Evolutionary conservation across 2,113 vertebrate species (phyloP), one percentile per base, ranked within the genome.

Genomic region (Cyprinus carpio): DNA sequence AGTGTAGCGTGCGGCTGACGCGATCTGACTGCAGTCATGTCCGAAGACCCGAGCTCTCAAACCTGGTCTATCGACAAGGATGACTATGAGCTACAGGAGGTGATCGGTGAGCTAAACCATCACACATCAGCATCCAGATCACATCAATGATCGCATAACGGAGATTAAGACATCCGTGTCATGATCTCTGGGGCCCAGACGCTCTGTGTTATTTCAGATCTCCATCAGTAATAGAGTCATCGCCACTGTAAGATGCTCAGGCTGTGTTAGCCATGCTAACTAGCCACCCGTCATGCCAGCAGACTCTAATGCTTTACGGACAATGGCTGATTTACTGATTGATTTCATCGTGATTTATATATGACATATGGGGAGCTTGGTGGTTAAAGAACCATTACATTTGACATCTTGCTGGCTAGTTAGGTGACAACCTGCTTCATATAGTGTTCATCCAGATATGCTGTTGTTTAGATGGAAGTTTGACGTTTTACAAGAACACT

Each of bases 71-170:
- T 98, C 94, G 94, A 97, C 94, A 94, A 93, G 92, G 97, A 98
- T 91, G 97, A 98, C 88, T 98, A 98, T 87, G 96, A 97, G 88
- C 96, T 98, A 89, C 95, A 96, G 91, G 97, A 98, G 95, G 97
- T 98, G 91, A 97, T 98, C 91, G 97, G 97, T 98, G 93, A 97
- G 97, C 69, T 75, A 91, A 91, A 90, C 90, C 89, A 67, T 23
- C 81, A 56, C 64, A 72, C 31, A 72, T 74, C 67, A 56, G 11
- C 13, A 10, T 34, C 67, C 25, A 6, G 7, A 72, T 71, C 67
- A 37, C 31, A 58, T 4, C 4, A 60, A 25, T 20, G 58, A 20
- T 43, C 8, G 9, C 65, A 8, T 11, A 13, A 69, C 6, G 25
- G 43, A 69, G 27, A 81, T 3, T 20, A 64, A 80, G 56, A 62